Evolutionary conservation across 2,113 vertebrate genomes (phyloP).

Genomic region (Archilochus colubris): DNA sequence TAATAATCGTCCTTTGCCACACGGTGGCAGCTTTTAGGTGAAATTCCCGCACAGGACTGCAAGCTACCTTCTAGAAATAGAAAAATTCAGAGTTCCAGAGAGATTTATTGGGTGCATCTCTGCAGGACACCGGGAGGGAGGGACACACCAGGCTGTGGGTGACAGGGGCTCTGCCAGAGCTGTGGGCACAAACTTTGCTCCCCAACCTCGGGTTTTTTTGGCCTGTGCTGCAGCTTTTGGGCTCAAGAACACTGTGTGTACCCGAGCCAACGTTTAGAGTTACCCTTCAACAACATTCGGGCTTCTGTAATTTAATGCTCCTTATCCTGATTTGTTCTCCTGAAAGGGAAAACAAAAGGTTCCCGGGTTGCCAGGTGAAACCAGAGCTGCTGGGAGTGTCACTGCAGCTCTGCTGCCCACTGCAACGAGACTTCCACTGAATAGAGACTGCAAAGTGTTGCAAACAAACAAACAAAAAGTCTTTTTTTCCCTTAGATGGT

Average conservation of each 20-base stretch:
- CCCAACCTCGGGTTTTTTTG: rapidly evolving
- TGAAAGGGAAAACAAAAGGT: background rate
- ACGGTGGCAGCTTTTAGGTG: slow-evolving; percentile 58
- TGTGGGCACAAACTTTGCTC: background rate
- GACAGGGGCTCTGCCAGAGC: too few relatives aligned
- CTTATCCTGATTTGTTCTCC: background rate
- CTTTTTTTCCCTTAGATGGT: background rate
- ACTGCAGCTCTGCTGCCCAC: background rate
- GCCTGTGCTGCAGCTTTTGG: background rate
- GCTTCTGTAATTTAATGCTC: background rate
- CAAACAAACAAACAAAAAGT: background rate
- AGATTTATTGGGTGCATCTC: rapidly evolving
- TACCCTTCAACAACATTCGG: background rate
- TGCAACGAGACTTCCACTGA: slow-evolving; percentile 46
- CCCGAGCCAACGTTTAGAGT: background rate
- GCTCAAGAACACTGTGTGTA: background rate
- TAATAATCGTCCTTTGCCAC: slow-evolving; percentile 13
- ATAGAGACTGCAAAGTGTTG: background rate
- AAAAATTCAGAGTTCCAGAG: background rate
- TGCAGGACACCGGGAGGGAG: background rate
- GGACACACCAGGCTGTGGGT: background rate
- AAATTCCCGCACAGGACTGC: background rate
- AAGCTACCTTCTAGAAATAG: background rate
- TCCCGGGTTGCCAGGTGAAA: background rate
- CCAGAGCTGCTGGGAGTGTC: background rate